Evolutionary conservation across 2,797 vertebrate species (phyloP).

Genomic region (Chromobotia macracanthus): DNA sequence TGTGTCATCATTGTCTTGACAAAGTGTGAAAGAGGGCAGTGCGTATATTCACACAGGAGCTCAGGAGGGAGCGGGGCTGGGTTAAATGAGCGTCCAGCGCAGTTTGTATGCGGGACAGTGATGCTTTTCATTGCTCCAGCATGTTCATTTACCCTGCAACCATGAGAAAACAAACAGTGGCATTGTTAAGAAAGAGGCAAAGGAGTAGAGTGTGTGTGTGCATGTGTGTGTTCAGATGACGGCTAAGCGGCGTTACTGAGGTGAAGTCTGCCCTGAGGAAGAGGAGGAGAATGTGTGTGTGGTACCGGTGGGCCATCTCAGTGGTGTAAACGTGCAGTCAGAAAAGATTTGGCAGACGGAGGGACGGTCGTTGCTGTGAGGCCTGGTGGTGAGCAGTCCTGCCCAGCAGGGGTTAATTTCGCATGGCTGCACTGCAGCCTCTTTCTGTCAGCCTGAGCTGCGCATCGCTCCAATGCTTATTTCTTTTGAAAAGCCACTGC

Average conservation of each 20-base stretch:
- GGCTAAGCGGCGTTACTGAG: constrained; percentile 29
- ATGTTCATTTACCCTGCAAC: constrained; percentile 51
- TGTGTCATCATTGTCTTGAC: constrained; percentile 46
- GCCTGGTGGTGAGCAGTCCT: constrained; percentile 65
- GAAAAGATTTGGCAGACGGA: constrained; percentile 81
- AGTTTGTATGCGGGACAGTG: constrained; percentile 1
- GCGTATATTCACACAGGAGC: constrained; percentile 42
- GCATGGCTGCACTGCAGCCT: constrained; percentile 86
- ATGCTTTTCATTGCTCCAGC: constrained; percentile 49
- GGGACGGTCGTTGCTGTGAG: constrained; percentile 46
- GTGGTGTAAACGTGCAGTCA: constrained; percentile 82
- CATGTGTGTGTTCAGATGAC: constrained; percentile 29
- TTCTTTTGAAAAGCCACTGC: constrained; percentile 80
- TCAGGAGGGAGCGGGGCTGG: constrained; percentile 29
- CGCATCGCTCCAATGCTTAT: constrained; percentile 78
- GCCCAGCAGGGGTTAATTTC: constrained; percentile 89
- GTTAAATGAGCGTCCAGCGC: constrained; percentile 42
- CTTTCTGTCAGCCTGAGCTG: constrained; percentile 87
- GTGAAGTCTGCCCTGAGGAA: constrained; percentile 55
- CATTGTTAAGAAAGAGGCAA: constrained; percentile 38
- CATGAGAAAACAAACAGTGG: constrained; percentile 49
- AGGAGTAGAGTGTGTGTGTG: too few species aligned
- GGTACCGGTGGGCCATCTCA: constrained; percentile 65
- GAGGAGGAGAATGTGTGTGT: constrained; percentile 42
- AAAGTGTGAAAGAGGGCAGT: constrained; percentile 48